Base-by-base conservation (phyloP, 2,888 invertebrate genomes). In the Acanthoscelides obtectus region DNA sequence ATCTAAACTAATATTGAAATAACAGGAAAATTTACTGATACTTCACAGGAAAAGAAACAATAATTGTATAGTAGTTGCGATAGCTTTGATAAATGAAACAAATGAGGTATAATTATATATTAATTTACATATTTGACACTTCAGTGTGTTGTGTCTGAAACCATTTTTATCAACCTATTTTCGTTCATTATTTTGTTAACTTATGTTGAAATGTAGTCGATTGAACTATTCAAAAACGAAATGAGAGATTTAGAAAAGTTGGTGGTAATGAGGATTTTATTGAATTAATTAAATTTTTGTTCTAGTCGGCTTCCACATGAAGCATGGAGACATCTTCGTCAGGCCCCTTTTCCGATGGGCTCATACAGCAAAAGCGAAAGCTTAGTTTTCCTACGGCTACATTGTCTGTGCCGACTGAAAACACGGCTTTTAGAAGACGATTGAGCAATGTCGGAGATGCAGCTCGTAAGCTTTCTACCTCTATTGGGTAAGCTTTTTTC, bases 371-470 rank as follows among this genome's bases (percentile, higher is more conserved):
- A 20, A 69, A 86, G 65, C 84, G 89, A 74, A 90, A 90, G 81
- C 87, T 89, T 77, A 90, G 90, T 79, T 89, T 89, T 77, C 89
- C 89, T 0, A 87, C 88, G 21, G 84, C 88, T 0, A 79, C 89
- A 65, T 64, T 70, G 67, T 20, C 72, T 63, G 20, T 70, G n/a
- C 66, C 4, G 86, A 88, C 75, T 76, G 74, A 75, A 71, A 69
- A 70, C 12, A 75, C 72, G 64, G 75, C 72, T 66, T 77, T 76
- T 73, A 88, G 12, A 83, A 84, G 94, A 63, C 87, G 94, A 64
- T 91, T 94, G 81, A 94, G 94, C 85, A 94, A 94, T 79, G 92
- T 92, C 65, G 89, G 91, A 76, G 92, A 91, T 88, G 76, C 88
- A 79, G 89, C 93, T 22, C 88, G 94, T 66, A 92, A 94, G 71